A percentile compares a stretch with the other conserved stretches of the same genome.
Evolutionary conservation across 2,113 vertebrate genomes (phyloP).

Genomic region (Cervus canadensis): DNA sequence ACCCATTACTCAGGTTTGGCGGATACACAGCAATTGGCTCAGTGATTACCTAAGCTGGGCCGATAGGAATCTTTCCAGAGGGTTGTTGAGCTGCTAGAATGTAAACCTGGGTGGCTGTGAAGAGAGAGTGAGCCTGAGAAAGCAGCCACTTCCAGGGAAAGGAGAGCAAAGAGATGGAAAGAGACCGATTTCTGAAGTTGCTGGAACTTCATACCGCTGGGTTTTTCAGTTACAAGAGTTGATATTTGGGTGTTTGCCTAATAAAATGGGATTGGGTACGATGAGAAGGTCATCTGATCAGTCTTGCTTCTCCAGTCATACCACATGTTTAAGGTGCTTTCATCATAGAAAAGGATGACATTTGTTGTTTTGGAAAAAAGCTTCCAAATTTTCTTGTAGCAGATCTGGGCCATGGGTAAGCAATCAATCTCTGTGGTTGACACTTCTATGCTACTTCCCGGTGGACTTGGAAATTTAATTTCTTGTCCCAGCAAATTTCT

Average conservation of each 20-base stretch:
- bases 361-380: not conserved
- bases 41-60: not conserved
- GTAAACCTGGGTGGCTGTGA: not conserved
- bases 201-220: not conserved
- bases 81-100: not conserved
- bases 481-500: constrained; percentile 24
- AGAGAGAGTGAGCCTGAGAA: not conserved
- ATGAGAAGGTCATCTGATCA: not conserved
- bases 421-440: not conserved
- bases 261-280: not conserved
- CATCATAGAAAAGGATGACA: not conserved
- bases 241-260: not conserved
- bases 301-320: not conserved
- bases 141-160: not conserved
- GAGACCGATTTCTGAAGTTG: not conserved
- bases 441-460: not conserved
- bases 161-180: not conserved
- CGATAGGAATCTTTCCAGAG: not conserved
- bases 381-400: not conserved
- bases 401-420: not conserved
- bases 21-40: not conserved
- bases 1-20: not conserved
- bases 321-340: not conserved
- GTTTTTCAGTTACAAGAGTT: not conserved
- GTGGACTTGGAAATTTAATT: constrained; percentile 11